A percentile compares a stretch with the other conserved stretches of the same genome.
Evolutionary conservation across 2,797 vertebrate genomes (phyloP).

Genomic region (Squalus acanthias): DNA sequence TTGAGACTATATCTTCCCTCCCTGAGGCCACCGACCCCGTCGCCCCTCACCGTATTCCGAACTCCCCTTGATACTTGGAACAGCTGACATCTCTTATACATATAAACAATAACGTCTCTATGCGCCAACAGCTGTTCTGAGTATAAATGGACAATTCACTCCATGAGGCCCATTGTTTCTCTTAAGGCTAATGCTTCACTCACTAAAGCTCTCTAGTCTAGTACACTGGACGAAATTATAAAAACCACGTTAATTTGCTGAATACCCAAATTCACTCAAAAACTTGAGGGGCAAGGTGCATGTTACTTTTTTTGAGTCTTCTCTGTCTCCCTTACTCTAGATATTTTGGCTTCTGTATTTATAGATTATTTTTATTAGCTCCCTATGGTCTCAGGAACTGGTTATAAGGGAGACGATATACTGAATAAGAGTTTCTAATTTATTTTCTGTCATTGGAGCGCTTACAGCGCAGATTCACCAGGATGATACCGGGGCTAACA

Average conservation of each 20-base stretch:
- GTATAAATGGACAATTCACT: neutral
- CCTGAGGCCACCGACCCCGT: too few species aligned
- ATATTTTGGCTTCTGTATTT: neutral
- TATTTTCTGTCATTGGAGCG: neutral
- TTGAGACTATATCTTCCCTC: neutral
- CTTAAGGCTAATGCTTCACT: neutral
- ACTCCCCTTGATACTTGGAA: neutral
- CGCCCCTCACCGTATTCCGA: neutral
- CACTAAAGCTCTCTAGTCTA: neutral
- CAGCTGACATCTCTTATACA: neutral
- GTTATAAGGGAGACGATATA: neutral
- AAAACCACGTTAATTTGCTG: neutral
- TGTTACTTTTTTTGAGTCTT: neutral
- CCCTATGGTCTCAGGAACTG: too few species aligned
- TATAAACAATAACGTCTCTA: slow-evolving; percentile 3
- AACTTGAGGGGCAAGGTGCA: neutral
- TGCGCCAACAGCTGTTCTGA: slow-evolving; percentile 1
- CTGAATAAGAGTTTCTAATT: neutral
- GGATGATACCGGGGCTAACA: neutral
- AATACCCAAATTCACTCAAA: neutral
- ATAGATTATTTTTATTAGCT: neutral
- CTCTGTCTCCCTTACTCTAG: neutral
- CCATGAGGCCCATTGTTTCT: neutral
- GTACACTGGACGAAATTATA: neutral
- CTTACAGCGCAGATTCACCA: neutral